phyloP scores from a whole-genome alignment of 2,888 invertebrate species.

The Drosophila mulleri region DNA sequence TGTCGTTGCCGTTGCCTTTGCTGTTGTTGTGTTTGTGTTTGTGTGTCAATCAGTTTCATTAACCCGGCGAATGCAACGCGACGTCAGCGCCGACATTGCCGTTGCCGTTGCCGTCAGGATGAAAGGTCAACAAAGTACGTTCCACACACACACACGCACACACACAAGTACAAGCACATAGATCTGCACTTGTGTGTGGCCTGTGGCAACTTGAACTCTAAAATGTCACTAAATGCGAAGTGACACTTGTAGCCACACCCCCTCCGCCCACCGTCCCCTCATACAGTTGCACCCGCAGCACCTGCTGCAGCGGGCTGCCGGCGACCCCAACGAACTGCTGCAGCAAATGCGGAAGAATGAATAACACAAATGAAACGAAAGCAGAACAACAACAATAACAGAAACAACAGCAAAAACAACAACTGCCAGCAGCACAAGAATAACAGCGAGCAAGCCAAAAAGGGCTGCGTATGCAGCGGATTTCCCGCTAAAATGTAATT shows the following conservation, averaged over 20 bases:
- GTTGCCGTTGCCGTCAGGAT: conserved; percentile 24
- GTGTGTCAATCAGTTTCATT: conserved; percentile 85
- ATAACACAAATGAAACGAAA: conserved; percentile 22
- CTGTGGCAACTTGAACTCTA: conserved; percentile 57
- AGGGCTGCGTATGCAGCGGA: conserved; percentile 21
- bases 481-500: conserved; percentile 42
- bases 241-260: conserved; percentile 11
- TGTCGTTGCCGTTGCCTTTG: conserved; percentile 6
- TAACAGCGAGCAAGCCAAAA: conserved; percentile 5
- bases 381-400: conserved; percentile 17
- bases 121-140: conserved; percentile 82
- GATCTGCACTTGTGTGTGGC: conserved; percentile 36
- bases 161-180: conserved; percentile 18
- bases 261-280: background rate
- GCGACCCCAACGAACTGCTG: conserved; percentile 21
- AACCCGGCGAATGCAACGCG: conserved; percentile 77
- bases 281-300: conserved; percentile 4
- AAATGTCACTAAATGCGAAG: conserved; percentile 50
- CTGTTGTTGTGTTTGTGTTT: conserved; percentile 47
- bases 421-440: conserved; percentile 1
- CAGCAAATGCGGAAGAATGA: conserved; percentile 27
- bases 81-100: conserved; percentile 18
- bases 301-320: conserved; percentile 27
- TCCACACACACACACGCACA: conserved; percentile 35
- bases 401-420: conserved; percentile 1